Evolutionary conservation across 2,113 vertebrate genomes (phyloP), one percentile per base, ranked within the genome.

Genomic region (Calonectris borealis): DNA sequence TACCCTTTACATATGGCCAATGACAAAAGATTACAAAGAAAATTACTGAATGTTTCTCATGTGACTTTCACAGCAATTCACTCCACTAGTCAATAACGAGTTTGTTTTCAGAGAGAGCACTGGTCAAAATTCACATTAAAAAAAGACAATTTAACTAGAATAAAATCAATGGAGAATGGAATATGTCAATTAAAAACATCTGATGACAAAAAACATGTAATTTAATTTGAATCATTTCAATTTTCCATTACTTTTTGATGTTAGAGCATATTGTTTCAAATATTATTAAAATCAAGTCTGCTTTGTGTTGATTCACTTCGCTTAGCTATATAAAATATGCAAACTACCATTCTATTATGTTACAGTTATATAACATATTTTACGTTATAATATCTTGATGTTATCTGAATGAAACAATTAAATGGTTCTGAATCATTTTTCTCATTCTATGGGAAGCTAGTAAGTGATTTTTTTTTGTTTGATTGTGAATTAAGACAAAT

Each of bases 351-450:
- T 93, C 81, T 38, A 77, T 88, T 92, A 54, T 64, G 29, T 29
- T 68, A 61, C 10, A 77, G 36, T 65, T 83, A 61, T 57, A 91
- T 72, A 88, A 80, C 14, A 14, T 80, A 68, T 78, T 95, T 91
- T 77, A 72, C n/a, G 57, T 95, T 91, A 54, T 49, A 92, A 69
- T 83, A 77, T 52, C 54, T 89, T 69, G 49, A 86, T 93, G 27
- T 44, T 91, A 93, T 91, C 92, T 75, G 64, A 89, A 86, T 84
- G 46, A 88, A 94, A 70, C 16, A 55, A 71, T 79, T 61, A 92
- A 83, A 83, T 65, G 31, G 51, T 86, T 92, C 68, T 86, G 68
- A 90, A 70, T 81, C 3, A 54, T 81, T 85, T 77, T 86, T 57
- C 49, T 77, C 36, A 3, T 77, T 81, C 60, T 81, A 18, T 44